These are phyloP conservation scores for Pagetopsis macropterus DNA, from an alignment of 2,797 vertebrate species.

Conservation along the genomic window DNA sequence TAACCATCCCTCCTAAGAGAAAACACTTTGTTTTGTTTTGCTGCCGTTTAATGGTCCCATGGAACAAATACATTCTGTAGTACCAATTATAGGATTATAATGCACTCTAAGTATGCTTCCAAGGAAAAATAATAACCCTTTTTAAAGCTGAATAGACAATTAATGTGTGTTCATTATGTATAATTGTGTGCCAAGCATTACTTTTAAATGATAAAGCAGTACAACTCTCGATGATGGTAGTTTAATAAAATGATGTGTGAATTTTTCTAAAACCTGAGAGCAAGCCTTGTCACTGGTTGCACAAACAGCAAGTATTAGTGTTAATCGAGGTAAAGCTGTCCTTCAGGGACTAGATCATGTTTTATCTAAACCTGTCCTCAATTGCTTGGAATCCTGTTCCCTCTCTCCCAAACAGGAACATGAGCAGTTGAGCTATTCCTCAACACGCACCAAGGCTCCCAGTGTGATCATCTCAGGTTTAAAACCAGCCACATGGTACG, in stretches of 20 bases:
- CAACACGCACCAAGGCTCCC: slow-evolving; percentile 92
- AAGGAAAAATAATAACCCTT: slow-evolving; percentile 8
- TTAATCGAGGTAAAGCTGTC: neutral
- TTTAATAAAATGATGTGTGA: neutral
- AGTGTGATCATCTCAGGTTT: slow-evolving; percentile 95
- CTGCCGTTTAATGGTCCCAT: neutral
- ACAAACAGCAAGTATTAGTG: slow-evolving; percentile 1
- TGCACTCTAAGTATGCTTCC: neutral
- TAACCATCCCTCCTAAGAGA: neutral
- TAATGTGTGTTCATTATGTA: slow-evolving; percentile 2
- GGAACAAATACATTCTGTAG: neutral
- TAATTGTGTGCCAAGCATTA: slow-evolving; percentile 13
- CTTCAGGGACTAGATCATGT: neutral
- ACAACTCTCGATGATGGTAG: neutral
- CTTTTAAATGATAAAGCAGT: slow-evolving; percentile 16
- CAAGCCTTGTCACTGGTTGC: neutral
- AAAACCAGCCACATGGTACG: slow-evolving; percentile 93
- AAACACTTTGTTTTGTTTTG: neutral
- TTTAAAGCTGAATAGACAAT: slow-evolving; percentile 21
- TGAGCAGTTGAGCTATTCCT: slow-evolving; percentile 94
- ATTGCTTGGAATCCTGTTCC: neutral
- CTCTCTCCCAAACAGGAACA: slow-evolving; percentile 84
- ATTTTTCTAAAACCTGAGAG: too few relatives aligned
- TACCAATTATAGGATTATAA: slow-evolving; percentile 7
- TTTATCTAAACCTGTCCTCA: neutral